Conservation (phyloP, 2,113 vertebrate species). For the Lagenorhynchus albirostris region DNA sequence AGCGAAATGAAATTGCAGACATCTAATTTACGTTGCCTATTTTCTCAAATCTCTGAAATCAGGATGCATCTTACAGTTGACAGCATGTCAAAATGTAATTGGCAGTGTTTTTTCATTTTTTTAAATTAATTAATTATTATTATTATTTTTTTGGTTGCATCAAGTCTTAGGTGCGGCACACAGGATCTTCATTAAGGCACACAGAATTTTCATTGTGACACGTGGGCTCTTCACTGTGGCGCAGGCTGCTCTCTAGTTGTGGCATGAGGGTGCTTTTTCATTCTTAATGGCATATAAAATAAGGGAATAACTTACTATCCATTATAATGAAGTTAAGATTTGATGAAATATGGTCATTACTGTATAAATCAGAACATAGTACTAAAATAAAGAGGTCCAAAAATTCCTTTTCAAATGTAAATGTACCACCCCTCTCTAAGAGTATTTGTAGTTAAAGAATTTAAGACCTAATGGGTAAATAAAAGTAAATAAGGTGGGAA, state of each 20-base stretch:
- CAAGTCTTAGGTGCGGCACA: no score
- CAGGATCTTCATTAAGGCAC: no score
- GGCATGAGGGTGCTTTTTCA: not conserved
- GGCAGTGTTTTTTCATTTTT: not conserved
- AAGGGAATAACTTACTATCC: not conserved
- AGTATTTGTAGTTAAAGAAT: not conserved
- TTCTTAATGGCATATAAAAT: not conserved
- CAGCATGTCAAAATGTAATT: not conserved
- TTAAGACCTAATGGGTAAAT: not conserved
- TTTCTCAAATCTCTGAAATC: constrained; percentile 13
- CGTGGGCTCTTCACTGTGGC: no score
- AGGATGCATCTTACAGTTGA: not conserved
- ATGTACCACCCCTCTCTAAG: not conserved
- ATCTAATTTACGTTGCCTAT: not conserved
- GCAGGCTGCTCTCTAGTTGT: no score
- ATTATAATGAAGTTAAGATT: not conserved
- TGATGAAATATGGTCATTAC: not conserved
- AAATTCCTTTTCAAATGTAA: not conserved
- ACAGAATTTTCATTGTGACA: no score
- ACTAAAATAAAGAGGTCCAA: not conserved
- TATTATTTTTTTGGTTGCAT: no score
- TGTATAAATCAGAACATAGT: not conserved
- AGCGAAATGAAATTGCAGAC: not conserved
- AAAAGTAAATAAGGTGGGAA: not conserved
- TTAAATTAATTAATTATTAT: no score